Base-by-base conservation (phyloP, 2,888 invertebrate genomes). In the Brachylomia viminalis region DNA sequence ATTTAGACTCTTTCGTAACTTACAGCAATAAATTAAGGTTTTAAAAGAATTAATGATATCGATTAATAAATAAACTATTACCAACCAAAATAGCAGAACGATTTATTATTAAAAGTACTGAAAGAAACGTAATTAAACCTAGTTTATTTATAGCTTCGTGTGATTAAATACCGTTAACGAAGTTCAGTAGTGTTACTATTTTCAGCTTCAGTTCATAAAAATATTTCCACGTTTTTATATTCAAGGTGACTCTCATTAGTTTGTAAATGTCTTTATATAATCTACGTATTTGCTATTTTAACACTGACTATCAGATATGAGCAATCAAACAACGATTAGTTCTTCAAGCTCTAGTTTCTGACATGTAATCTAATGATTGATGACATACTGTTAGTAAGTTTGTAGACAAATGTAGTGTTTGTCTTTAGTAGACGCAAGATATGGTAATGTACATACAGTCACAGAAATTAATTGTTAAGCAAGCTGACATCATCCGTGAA, bases 71-170 rank as follows among this genome's bases (percentile, higher is more conserved):
- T 61, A 45, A 38, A 52, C 27, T 27, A 27, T 27, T 15, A 33
- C 20, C 11, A 8, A 65, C 42, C 49, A 52, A 13, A 75, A 75
- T 49, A 82, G 27, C 47, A 54, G 20, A 72, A 64, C 30, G 42
- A 79, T 84, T 79, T 59, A 72, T 84, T 64, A 79, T 79, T 33
- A 59, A 69, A 69, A 67, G 15, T 56, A 65, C 64, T 30, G 33
- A 68, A 84, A 72, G 54, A 56, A 81, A 68, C 54, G 33, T 84
- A 56, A 84, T 84, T 79, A 68, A 71, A 65, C 65, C 59, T 38
- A 52, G 20, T 72, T 69, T 77, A 80, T 81, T 81, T 52, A 80
- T 70, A 66, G 33, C 52, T n/a, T 52, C 72, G 74, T 84, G 69
- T 65, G 33, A 69, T 70, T 66, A 52, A 66, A 62, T 52, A 54